Conservation (phyloP, 2,797 vertebrate genomes). For the Pseudochaenichthys georgianus region DNA sequence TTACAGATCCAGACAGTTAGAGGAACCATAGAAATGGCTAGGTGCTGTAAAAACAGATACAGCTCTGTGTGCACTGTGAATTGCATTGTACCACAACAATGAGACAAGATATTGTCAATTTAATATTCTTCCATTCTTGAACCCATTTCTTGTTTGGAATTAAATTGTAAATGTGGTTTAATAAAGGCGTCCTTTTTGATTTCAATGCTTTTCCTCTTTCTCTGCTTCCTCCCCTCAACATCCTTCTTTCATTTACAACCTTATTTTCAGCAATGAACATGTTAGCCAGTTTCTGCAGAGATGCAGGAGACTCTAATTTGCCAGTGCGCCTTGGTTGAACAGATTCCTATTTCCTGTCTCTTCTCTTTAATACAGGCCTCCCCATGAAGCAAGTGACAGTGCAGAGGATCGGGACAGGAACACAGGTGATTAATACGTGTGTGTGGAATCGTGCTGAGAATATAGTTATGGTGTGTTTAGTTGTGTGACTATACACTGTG, state of each 20-base stretch:
- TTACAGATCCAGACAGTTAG: not conserved
- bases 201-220: conserved; percentile 13
- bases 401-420: conserved; percentile 26
- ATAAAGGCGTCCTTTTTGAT: conserved; percentile 12
- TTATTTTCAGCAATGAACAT: conserved; percentile 32
- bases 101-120: not conserved
- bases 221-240: conserved; percentile 2
- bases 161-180: conserved; percentile 6
- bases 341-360: conserved; percentile 46
- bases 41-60: not conserved
- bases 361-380: conserved; percentile 41
- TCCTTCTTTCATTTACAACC: conserved; percentile 38
- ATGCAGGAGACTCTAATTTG: conserved; percentile 44
- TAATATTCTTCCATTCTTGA: not conserved
- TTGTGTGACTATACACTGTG: conserved; percentile 12
- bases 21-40: not conserved
- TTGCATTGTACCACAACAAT: rapidly evolving
- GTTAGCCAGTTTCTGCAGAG: conserved; percentile 21
- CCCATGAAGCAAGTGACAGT: conserved; percentile 31
- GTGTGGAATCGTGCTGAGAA: conserved; percentile 44
- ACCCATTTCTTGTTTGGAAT: conserved; percentile 9
- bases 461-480: conserved; percentile 10
- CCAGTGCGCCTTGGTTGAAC: conserved; percentile 30
- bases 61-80: not conserved
- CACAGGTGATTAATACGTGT: conserved; percentile 51